Base-by-base conservation (phyloP, 2,888 invertebrate species). In the Eulithis testata region DNA sequence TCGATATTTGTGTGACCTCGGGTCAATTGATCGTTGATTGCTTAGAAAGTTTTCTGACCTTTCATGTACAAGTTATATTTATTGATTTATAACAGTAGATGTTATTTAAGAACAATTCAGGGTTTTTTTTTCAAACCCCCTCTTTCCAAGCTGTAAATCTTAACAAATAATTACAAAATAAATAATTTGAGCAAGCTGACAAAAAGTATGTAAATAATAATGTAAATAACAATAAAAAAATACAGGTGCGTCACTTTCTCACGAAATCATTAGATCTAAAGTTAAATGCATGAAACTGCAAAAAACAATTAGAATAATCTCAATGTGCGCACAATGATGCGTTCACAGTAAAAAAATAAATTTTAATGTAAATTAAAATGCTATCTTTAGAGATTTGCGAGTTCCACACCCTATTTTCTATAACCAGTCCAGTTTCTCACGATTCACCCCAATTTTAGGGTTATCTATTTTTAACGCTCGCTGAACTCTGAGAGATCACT, bases 361-460 rank as follows among this genome's bases (percentile, higher is more conserved):
- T 76, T 76, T 81, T 82, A 83, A 87, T 83, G 78, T 82, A 85
- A 79, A 86, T 90, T 86, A 88, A 84, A 84, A 80, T 86, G 76
- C 77, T 73, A 78, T 77, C 80, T 73, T 82, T 84, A 80, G 73
- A 78, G 62, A 73, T 80, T 81, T 73, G 84, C 83, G 81, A 83
- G 75, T 80, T 80, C 73, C 75, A 79, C 85, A n/a, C 86, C 87
- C 75, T 80, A 70, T 71, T 53, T 67, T 64, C 68, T 73, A 74
- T 71, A 81, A 74, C 74, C 76, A 71, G 68, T 70, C 66, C 74
- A 73, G 77, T 81, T 90, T 90, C 87, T 84, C 90, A 89, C 89
- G 88, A 83, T 84, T 86, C 90, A 88, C 90, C 91, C 91, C 84
- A 90, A 85, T 87, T 89, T 88, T 88, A 86, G 88, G 88, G 88